These are phyloP conservation scores for Arbacia lixula DNA, from an alignment of 53 echinoderm and acorn worm species.

Conservation along the genomic window DNA sequence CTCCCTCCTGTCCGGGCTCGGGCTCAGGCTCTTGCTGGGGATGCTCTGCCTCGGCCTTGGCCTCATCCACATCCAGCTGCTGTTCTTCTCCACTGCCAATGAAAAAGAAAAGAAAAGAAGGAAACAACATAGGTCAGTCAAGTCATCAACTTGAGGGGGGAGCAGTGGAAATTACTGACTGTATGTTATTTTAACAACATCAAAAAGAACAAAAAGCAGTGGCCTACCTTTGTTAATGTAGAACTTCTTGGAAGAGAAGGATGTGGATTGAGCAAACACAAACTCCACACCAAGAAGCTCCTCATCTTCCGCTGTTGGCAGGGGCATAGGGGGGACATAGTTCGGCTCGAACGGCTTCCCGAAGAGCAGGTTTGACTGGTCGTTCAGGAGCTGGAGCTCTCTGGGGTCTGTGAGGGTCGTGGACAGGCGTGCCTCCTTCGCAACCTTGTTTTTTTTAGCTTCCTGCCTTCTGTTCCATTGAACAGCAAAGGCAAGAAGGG, in stretches of 20 bases:
- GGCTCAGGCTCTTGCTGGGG: neutral
- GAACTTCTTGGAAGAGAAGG: constrained; percentile 33
- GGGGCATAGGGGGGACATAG: constrained; percentile 46
- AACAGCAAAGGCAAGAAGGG: neutral
- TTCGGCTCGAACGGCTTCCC: constrained; percentile 51
- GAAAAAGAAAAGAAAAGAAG: neutral
- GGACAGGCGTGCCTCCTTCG: neutral
- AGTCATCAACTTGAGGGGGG: constrained; percentile 20
- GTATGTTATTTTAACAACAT: constrained; percentile 15
- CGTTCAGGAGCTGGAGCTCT: neutral
- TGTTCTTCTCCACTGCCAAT: constrained; percentile 21
- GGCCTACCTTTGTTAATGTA: constrained; percentile 35
- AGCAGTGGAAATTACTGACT: constrained; percentile 14
- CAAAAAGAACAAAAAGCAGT: constrained; percentile 14
- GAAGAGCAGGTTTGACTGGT: neutral
- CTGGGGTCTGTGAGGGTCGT: neutral
- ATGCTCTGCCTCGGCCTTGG: constrained; percentile 3
- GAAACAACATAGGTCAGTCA: constrained; percentile 24
- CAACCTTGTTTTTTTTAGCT: neutral
- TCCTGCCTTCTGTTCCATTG: neutral
- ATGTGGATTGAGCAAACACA: constrained; percentile 35
- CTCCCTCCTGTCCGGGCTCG: neutral
- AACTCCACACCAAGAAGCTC: constrained; percentile 41
- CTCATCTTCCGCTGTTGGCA: constrained; percentile 2
- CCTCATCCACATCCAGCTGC: neutral